Evolutionary conservation across 2,888 invertebrate species (phyloP).

Genomic region (Amblyteles armatorius): DNA sequence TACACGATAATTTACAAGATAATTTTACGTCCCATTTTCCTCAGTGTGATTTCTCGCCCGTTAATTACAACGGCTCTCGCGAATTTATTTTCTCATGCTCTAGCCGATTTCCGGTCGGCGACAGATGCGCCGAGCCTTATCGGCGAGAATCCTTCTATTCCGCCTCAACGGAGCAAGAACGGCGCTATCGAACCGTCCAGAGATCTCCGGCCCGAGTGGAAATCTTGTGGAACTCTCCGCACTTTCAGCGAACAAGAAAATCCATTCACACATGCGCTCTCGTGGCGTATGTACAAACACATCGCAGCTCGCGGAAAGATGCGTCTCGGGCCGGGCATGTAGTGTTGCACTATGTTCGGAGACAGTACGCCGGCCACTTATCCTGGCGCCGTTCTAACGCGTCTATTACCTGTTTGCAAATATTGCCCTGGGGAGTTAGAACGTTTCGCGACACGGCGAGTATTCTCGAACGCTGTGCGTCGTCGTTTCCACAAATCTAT

Average conservation of each 20-base stretch:
- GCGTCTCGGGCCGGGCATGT: background rate
- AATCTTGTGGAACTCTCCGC: slow-evolving; percentile 76
- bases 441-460: slow-evolving; percentile 67
- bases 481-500: slow-evolving; percentile 2
- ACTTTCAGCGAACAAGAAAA: slow-evolving; percentile 77
- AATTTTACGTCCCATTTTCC: too few relatives aligned
- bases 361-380: slow-evolving; percentile 76
- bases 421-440: slow-evolving; percentile 77
- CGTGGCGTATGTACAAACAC: slow-evolving; percentile 61
- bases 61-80: background rate
- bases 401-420: slow-evolving; percentile 80
- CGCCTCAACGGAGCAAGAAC: slow-evolving; percentile 2
- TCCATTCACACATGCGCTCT: slow-evolving; percentile 78
- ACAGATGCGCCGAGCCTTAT: background rate
- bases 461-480: slow-evolving; percentile 37
- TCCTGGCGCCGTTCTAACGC: slow-evolving; percentile 80
- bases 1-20: slow-evolving; percentile 47
- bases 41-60: background rate
- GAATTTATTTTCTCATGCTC: slow-evolving; percentile 6
- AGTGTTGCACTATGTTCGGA: slow-evolving; percentile 25
- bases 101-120: slow-evolving; percentile 4
- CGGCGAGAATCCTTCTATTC: slow-evolving; percentile 18
- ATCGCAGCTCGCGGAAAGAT: background rate
- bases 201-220: slow-evolving; percentile 70
- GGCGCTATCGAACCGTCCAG: background rate